phyloP scores from a whole-genome alignment of 2,888 invertebrate genomes.

The Drosophila greeni region DNA sequence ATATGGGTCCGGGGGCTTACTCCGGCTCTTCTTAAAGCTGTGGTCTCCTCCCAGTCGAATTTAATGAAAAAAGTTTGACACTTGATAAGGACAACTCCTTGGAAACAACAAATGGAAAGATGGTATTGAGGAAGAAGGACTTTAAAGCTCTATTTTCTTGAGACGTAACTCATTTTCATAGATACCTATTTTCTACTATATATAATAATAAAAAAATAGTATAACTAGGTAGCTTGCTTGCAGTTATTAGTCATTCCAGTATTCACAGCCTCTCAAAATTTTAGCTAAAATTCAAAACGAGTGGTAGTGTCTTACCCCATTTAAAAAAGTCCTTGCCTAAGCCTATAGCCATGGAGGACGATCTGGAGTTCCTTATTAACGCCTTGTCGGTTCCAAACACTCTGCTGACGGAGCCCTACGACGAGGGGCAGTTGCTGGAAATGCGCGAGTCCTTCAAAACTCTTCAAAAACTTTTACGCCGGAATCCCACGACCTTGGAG shows the following conservation, averaged over 20 bases:
- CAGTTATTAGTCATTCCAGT: not conserved
- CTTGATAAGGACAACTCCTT: constrained; percentile 15
- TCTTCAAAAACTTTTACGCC: constrained; percentile 38
- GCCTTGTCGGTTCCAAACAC: constrained; percentile 50
- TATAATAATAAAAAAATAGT: not conserved
- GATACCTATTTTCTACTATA: not conserved
- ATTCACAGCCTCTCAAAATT: not conserved
- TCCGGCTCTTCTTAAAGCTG: constrained; percentile 42
- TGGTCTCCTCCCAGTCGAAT: constrained; percentile 11
- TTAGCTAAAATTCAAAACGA: not conserved
- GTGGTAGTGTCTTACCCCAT: not conserved
- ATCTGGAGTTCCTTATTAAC: constrained; percentile 55
- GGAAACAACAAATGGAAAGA: not conserved
- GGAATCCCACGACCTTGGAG: constrained; percentile 4
- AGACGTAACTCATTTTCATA: not conserved
- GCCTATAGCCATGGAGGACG: constrained; percentile 52
- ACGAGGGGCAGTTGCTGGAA: constrained; percentile 44
- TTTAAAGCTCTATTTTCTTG: not conserved
- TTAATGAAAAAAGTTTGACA: constrained; percentile 62
- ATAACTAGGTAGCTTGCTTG: not conserved
- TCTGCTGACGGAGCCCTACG: constrained; percentile 37
- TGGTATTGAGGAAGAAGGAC: not conserved
- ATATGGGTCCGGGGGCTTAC: constrained; percentile 5
- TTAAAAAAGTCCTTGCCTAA: not conserved
- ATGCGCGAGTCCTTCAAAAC: constrained; percentile 56